Evolutionary conservation across 2,888 invertebrate species (phyloP).

Genomic region (Amorpha juglandis): DNA sequence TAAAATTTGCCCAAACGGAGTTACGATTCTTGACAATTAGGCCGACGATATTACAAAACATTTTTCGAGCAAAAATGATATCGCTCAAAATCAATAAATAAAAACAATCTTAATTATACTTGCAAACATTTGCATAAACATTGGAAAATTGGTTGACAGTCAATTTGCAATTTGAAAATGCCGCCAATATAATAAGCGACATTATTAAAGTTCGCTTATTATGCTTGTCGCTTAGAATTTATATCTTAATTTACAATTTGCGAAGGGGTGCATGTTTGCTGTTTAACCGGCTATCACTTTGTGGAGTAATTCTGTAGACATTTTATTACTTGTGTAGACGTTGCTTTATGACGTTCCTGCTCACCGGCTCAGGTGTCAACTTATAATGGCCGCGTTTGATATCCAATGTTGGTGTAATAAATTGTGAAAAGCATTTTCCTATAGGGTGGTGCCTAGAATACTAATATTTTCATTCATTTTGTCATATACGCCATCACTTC

Average conservation of each 20-base stretch:
- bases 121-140: constrained; percentile 27
- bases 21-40: too few species aligned
- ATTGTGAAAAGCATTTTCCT: constrained; percentile 12
- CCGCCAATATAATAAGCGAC: constrained; percentile 1
- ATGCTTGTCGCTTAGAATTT: constrained; percentile 9
- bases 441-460: neutral
- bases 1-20: too few species aligned
- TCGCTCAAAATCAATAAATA: neutral
- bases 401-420: constrained; percentile 17
- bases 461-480: neutral
- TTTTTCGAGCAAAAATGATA: neutral
- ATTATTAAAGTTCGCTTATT: neutral
- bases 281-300: constrained; percentile 31
- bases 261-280: constrained; percentile 31
- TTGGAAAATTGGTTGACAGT: constrained; percentile 32
- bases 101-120: neutral
- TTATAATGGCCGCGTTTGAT: constrained; percentile 22
- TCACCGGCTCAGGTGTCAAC: constrained; percentile 23
- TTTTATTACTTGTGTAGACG: constrained; percentile 30
- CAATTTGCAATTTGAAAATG: neutral
- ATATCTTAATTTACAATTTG: constrained; percentile 25
- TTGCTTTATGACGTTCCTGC: constrained; percentile 18
- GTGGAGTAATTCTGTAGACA: constrained; percentile 31
- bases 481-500: too few species aligned
- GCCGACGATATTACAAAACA: too few species aligned